Conservation (phyloP, 92 coral and sea anemone genomes). For the Zoanthus gigantus region DNA sequence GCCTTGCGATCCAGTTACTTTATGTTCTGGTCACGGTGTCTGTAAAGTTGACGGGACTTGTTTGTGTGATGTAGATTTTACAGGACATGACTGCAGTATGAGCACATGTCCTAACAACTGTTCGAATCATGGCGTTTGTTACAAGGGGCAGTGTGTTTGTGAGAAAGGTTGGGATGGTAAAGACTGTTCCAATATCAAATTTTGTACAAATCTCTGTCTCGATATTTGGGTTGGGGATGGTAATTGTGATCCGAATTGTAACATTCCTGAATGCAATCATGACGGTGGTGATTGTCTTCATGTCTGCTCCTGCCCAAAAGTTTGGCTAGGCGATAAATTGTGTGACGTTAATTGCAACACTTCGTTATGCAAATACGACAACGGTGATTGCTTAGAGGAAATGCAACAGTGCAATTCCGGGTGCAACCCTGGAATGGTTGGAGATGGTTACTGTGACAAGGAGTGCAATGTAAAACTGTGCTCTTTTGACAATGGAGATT, state of each 20-base stretch:
- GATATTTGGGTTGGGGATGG: conserved; percentile 75
- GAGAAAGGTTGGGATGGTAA: conserved; percentile 72
- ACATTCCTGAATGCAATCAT: conserved; percentile 44
- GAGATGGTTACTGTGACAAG: conserved; percentile 73
- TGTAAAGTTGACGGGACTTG: conserved; percentile 62
- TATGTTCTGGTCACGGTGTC: conserved; percentile 74
- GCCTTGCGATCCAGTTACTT: conserved; percentile 34
- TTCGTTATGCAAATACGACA: conserved; percentile 54
- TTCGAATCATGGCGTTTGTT: conserved; percentile 70
- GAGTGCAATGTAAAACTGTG: conserved; percentile 64
- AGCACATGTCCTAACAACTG: conserved; percentile 65
- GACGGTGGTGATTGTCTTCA: conserved; percentile 65
- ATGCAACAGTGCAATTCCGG: conserved; percentile 51
- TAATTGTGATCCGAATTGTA: conserved; percentile 60
- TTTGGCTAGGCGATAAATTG: conserved; percentile 71
- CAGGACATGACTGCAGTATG: conserved; percentile 59
- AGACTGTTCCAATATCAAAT: conserved; percentile 65
- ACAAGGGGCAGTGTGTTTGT: conserved; percentile 62
- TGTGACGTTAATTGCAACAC: conserved; percentile 70
- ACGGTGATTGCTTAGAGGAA: conserved; percentile 60
- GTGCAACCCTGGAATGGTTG: conserved; percentile 56
- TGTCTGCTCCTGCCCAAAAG: conserved; percentile 61
- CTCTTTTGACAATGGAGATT: conserved; percentile 62
- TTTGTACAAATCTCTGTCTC: conserved; percentile 60
- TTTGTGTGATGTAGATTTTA: conserved; percentile 55